A percentile compares a stretch with the other conserved stretches of the same genome.
phyloP scores from a whole-genome alignment of 2,888 invertebrate genomes.

The Nemotelus pantherinus region DNA sequence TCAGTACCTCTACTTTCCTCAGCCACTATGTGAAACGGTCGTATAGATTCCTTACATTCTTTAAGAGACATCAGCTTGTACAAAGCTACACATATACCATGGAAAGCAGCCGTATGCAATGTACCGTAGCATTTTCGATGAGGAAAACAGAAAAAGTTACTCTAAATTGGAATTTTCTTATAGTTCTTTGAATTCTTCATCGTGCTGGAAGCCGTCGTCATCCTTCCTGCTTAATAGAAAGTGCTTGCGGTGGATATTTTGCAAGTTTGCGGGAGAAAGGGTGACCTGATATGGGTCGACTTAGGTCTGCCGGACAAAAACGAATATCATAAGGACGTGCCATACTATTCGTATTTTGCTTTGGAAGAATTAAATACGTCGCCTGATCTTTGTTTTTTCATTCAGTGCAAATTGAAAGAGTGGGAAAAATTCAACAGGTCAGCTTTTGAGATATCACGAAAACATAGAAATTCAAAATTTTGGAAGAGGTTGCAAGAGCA shows the following conservation, averaged over 20 bases:
- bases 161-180: conserved; percentile 46
- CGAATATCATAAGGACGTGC: too few relatives aligned
- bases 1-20: neutral
- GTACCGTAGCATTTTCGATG: conserved; percentile 31
- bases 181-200: neutral
- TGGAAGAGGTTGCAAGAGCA: too few relatives aligned
- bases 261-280: neutral
- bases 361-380: too few relatives aligned
- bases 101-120: conserved; percentile 29
- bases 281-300: neutral
- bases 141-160: conserved; percentile 24
- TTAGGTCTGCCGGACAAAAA: too few relatives aligned
- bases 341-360: too few relatives aligned
- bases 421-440: too few relatives aligned
- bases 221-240: conserved; percentile 43
- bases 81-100: neutral
- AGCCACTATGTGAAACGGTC: neutral
- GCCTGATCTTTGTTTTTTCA: too few relatives aligned
- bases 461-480: too few relatives aligned
- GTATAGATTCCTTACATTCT: neutral
- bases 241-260: conserved; percentile 5
- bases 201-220: neutral
- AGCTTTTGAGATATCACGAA: too few relatives aligned
- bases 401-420: too few relatives aligned
- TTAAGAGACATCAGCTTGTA: neutral